Base-by-base conservation (phyloP, 2,888 invertebrate species). In the Phlogophora meticulosa region DNA sequence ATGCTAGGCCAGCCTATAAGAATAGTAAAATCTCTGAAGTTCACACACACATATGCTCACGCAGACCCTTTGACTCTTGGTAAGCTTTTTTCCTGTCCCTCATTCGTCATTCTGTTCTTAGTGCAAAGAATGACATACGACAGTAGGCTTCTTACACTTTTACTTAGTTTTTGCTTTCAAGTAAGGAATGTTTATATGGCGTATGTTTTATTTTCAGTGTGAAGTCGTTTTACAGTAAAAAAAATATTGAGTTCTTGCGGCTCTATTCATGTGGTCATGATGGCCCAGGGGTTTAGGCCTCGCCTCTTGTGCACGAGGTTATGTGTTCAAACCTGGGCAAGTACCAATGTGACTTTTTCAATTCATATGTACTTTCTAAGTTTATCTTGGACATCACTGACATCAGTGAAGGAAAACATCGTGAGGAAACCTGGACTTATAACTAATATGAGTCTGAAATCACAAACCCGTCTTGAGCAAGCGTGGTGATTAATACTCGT, bases 41-140 rank as follows among this genome's bases (percentile, higher is more conserved):
- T 22, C 11, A 52, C n/a, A n/a, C n/a, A n/a, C n/a, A 4, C 28
- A 28, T 28, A 28, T 28, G 5, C 28, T 4, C 5, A 28, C 2
- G 28, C 28, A 28, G 28, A 22, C 22, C 56, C 58, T 36, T 51
- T 66, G 22, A 22, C 17, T 43, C 46, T 74, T 17, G 4, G 22
- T 17, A 52, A 65, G 22, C 36, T 34, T 59, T 69, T 70, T 55
- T 75, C 48, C 4, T 20, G 10, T 40, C 20, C 10, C 2, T 9
- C 36, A 43, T 48, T 48, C 57, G 24, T 57, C 46, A 76, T 48
- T 52, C 17, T 0, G 28, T 10, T 17, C 24, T 46, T 15, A 59
- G 24, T n/a, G 43, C 57, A 58, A 76, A 76, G 52, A 77, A 52
- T 60, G 46, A 52, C 43, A 38, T 32, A 70, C 13, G 36, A 42